These are phyloP conservation scores for Lasioglossum oenotherae DNA, from an alignment of 2,888 invertebrate species.

Conservation along the genomic window DNA sequence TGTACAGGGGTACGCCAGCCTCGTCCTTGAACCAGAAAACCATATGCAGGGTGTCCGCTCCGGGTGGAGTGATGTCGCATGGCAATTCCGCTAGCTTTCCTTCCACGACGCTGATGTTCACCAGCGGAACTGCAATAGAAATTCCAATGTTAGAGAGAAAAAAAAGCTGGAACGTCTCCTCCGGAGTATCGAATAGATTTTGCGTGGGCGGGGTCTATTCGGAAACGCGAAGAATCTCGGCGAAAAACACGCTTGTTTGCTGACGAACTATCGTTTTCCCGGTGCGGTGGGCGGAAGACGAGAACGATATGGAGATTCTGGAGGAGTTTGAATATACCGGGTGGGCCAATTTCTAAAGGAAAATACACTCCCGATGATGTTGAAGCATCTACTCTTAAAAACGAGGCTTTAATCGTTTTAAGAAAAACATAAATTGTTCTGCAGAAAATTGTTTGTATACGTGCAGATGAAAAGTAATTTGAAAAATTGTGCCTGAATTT, in stretches of 20 bases:
- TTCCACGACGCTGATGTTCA: constrained; percentile 94
- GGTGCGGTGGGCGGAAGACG: background rate
- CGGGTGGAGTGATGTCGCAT: constrained; percentile 93
- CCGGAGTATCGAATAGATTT: background rate
- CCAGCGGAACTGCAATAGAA: constrained; percentile 87
- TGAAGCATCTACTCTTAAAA: background rate
- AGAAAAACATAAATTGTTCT: background rate
- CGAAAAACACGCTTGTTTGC: constrained; percentile 2
- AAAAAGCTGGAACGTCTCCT: background rate
- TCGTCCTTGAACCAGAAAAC: constrained; percentile 96
- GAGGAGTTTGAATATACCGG: background rate
- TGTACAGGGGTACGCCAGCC: constrained; percentile 94
- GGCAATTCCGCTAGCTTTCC: constrained; percentile 94
- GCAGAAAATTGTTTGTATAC: too few species aligned
- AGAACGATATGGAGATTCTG: constrained; percentile 6
- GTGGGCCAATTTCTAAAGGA: background rate
- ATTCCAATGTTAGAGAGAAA: background rate
- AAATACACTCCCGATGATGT: background rate
- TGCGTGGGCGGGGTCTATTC: background rate
- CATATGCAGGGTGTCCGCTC: constrained; percentile 95
- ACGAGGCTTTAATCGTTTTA: background rate
- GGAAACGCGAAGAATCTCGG: background rate
- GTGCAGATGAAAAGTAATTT: too few species aligned
- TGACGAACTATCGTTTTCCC: background rate
- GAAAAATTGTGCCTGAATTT: background rate